These are phyloP conservation scores for Cydia splendana DNA, from an alignment of 1,140 invertebrate genomes.

Conservation along the genomic window DNA sequence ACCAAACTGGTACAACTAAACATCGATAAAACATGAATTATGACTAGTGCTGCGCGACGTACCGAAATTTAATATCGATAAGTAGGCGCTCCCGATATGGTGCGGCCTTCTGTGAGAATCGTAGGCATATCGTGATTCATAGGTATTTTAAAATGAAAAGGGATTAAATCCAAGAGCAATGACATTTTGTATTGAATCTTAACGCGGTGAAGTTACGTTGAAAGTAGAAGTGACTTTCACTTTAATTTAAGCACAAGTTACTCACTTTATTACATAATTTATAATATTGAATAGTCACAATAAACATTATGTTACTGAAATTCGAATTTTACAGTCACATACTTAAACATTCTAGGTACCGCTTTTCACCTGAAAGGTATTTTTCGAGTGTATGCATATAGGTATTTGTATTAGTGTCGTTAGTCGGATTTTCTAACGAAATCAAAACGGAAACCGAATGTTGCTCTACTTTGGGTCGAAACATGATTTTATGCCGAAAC, in stretches of 20 bases:
- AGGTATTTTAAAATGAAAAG: not conserved
- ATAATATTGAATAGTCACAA: not conserved
- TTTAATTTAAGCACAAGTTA: not conserved
- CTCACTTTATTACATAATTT: not conserved
- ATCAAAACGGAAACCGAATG: too few relatives aligned
- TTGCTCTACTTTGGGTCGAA: too few relatives aligned
- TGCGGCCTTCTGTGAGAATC: constrained; percentile 1
- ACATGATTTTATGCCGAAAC: too few relatives aligned
- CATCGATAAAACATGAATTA: constrained; percentile 6
- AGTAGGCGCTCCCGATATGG: constrained; percentile 24
- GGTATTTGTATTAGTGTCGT: too few relatives aligned
- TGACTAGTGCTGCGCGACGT: not conserved
- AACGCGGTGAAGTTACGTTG: not conserved
- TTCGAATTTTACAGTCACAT: too few relatives aligned
- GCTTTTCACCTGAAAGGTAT: too few relatives aligned
- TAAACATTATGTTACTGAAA: not conserved
- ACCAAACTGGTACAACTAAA: constrained; percentile 1
- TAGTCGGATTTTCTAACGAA: too few relatives aligned
- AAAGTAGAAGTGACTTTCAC: not conserved
- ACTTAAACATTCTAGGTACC: too few relatives aligned
- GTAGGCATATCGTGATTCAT: constrained; percentile 13
- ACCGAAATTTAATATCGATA: constrained; percentile 9
- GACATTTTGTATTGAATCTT: not conserved
- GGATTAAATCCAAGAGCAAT: not conserved
- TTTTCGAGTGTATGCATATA: too few relatives aligned